Evolutionary conservation across 1,140 invertebrate species (phyloP).

Genomic region (Orius insidiosus): DNA sequence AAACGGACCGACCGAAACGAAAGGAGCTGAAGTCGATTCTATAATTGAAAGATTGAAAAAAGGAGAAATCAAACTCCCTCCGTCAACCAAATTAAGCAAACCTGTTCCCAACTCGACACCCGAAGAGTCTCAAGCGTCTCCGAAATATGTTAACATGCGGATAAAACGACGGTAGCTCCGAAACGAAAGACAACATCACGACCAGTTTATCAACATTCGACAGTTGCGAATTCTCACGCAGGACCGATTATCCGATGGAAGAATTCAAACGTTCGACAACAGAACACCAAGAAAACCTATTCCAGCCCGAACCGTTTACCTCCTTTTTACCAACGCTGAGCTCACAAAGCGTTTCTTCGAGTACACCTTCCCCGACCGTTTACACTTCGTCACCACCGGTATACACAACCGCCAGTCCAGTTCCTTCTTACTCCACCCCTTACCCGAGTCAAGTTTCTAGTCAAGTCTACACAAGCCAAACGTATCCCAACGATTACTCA

Average conservation of each 20-base stretch:
- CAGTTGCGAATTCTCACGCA: conserved; percentile 8
- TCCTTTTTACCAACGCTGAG: background rate
- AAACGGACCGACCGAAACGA: conserved; percentile 48
- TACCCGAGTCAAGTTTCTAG: too few species aligned
- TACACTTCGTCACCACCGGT: background rate
- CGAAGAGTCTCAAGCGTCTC: conserved; percentile 14
- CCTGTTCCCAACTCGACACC: conserved; percentile 13
- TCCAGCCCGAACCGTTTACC: background rate
- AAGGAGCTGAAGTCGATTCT: conserved; percentile 50
- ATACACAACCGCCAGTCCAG: conserved; percentile 4
- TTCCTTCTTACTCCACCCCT: background rate
- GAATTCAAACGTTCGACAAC: conserved; percentile 1
- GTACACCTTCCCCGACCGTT: background rate
- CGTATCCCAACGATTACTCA: conserved; percentile 10
- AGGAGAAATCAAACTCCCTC: conserved; percentile 60
- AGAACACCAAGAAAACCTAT: background rate
- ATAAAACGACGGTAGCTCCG: conserved; percentile 20
- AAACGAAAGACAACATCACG: conserved; percentile 6
- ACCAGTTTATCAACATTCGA: background rate
- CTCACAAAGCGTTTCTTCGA: background rate
- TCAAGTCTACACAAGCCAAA: too few species aligned
- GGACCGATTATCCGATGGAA: conserved; percentile 1
- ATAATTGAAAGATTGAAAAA: conserved; percentile 64
- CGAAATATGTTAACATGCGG: conserved; percentile 20
- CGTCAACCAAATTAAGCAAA: conserved; percentile 27